These are phyloP conservation scores for Isurus oxyrinchus DNA, from an alignment of 2,113 vertebrate species.

Conservation along the genomic window DNA sequence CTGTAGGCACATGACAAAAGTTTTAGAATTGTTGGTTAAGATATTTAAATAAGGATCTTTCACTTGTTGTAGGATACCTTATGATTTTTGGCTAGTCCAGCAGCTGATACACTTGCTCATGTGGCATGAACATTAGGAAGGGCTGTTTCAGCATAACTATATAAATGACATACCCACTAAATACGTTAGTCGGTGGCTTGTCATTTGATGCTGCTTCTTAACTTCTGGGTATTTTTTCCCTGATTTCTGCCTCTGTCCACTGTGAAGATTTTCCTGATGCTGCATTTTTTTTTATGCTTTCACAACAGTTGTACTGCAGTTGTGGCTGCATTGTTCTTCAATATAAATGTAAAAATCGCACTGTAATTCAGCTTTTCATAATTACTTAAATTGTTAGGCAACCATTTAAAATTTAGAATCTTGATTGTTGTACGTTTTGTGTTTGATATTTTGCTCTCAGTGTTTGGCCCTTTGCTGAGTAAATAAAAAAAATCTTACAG, in stretches of 20 bases:
- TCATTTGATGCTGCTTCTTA: not conserved
- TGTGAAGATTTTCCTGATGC: not conserved
- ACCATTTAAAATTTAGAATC: not conserved
- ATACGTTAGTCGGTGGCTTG: not conserved
- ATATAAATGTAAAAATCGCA: not conserved
- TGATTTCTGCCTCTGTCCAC: not conserved
- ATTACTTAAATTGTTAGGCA: not conserved
- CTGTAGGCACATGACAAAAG: not conserved
- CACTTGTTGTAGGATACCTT: not conserved
- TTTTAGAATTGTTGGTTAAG: not conserved
- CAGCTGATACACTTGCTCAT: not conserved
- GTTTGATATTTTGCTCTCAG: not conserved
- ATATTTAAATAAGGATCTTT: not conserved
- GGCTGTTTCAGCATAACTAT: not conserved
- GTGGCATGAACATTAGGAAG: not conserved
- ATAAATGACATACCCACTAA: not conserved
- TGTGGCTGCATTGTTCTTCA: not conserved
- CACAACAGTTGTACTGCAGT: not conserved
- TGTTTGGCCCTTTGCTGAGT: not conserved
- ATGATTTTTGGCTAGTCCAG: not conserved
- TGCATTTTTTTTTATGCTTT: not conserved
- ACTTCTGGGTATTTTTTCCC: not conserved
- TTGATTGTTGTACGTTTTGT: not conserved
- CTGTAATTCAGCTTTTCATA: not conserved
- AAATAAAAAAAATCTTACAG: not conserved